Conservation (phyloP, 2,888 invertebrate genomes). For the Noctua comes region DNA sequence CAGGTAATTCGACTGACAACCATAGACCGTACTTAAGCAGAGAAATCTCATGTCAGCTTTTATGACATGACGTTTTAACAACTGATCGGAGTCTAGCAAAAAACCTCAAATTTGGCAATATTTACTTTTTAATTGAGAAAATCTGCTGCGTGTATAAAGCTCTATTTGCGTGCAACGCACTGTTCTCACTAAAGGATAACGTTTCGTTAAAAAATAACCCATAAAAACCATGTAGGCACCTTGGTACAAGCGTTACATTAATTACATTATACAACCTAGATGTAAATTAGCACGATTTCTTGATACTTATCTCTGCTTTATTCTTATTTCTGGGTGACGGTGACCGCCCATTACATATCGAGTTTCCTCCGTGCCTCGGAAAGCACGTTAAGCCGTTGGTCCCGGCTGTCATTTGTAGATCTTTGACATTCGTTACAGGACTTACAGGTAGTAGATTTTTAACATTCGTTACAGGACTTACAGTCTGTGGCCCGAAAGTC, state of each 20-base stretch:
- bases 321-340: no score
- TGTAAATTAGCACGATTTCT: slow-evolving; percentile 8
- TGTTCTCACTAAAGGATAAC: background rate
- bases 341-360: no score
- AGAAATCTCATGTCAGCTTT: background rate
- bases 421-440: no score
- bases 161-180: background rate
- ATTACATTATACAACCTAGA: background rate
- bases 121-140: background rate
- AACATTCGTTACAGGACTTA: no score
- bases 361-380: no score
- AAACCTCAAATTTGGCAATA: background rate
- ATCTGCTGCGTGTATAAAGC: background rate
- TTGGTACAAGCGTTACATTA: slow-evolving; percentile 13
- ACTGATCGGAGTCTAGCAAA: no score
- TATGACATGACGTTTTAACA: background rate
- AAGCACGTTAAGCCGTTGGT: no score
- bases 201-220: background rate
- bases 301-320: background rate
- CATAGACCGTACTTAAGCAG: background rate
- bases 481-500: no score
- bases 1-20: background rate
- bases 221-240: slow-evolving; percentile 22
- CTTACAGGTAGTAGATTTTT: no score
- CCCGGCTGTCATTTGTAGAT: no score